Evolutionary conservation across 2,888 invertebrate genomes (phyloP).

Genomic region (Stenchaetothrips biformis): DNA sequence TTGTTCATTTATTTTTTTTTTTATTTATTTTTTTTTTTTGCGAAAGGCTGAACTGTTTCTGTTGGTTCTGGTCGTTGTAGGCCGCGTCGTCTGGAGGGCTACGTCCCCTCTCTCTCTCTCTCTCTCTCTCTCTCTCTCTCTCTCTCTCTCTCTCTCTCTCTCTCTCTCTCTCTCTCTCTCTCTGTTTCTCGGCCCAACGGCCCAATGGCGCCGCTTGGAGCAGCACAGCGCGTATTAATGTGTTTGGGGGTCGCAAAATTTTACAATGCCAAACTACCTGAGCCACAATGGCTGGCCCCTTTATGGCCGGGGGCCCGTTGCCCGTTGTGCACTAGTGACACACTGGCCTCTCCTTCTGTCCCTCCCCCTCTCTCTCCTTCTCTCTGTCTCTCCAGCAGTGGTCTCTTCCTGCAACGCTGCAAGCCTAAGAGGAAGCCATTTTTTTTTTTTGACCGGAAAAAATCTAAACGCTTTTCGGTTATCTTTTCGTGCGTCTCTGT

Average conservation of each 20-base stretch:
- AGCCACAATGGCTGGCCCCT: not conserved
- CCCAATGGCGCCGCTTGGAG: no score
- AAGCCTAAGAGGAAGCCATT: no score
- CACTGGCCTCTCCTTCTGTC: not conserved
- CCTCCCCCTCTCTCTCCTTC: not conserved
- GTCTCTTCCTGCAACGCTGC: no score
- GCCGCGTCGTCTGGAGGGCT: no score
- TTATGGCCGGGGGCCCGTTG: not conserved
- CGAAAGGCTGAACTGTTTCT: not conserved
- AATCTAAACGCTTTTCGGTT: no score
- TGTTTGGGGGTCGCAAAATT: conserved; percentile 1
- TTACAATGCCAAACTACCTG: conserved; percentile 13
- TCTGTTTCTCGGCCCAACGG: no score
- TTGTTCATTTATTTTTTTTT: not conserved
- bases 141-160: not conserved
- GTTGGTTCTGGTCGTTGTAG: no score
- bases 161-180: no score
- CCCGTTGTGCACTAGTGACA: not conserved
- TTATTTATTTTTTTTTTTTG: not conserved
- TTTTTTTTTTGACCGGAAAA: no score
- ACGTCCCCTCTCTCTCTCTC: not conserved
- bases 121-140: not conserved
- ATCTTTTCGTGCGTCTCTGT: no score
- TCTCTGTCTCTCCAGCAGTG: no score
- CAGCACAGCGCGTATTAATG: not conserved